phyloP scores from a whole-genome alignment of 2,113 vertebrate species.

The Plestiodon gilberti region DNA sequence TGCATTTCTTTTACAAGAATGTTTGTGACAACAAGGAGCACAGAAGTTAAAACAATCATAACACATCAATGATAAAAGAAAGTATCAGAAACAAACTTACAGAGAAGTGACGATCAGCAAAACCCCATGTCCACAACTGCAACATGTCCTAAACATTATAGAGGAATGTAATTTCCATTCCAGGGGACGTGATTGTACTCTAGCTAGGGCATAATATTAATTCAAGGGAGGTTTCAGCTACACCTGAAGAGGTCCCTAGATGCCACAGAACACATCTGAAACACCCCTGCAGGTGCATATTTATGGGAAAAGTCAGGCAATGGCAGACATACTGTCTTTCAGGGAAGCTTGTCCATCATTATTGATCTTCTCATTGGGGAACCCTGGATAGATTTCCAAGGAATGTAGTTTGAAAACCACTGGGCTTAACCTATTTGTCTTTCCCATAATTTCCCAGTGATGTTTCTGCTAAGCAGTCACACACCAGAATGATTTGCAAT shows the following conservation, averaged over 20 bases:
- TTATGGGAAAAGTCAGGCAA: not conserved
- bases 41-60: no score
- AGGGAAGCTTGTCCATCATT: not conserved
- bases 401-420: not conserved
- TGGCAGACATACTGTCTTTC: not conserved
- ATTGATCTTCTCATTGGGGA: not conserved
- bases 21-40: no score
- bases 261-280: not conserved
- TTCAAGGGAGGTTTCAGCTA: not conserved
- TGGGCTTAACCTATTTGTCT: not conserved
- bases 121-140: no score
- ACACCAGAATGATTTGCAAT: not conserved
- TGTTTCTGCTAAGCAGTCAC: conserved; percentile 12
- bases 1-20: no score
- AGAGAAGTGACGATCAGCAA: no score
- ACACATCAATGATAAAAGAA: no score
- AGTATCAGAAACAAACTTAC: no score
- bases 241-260: not conserved
- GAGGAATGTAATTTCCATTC: not conserved
- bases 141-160: no score
- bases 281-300: not conserved
- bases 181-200: not conserved
- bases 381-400: not conserved
- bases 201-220: not conserved
- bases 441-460: not conserved